Evolutionary conservation across 2,797 vertebrate species (phyloP), one percentile per base, ranked within the genome.

Genomic region (Pogoniulus pusillus): DNA sequence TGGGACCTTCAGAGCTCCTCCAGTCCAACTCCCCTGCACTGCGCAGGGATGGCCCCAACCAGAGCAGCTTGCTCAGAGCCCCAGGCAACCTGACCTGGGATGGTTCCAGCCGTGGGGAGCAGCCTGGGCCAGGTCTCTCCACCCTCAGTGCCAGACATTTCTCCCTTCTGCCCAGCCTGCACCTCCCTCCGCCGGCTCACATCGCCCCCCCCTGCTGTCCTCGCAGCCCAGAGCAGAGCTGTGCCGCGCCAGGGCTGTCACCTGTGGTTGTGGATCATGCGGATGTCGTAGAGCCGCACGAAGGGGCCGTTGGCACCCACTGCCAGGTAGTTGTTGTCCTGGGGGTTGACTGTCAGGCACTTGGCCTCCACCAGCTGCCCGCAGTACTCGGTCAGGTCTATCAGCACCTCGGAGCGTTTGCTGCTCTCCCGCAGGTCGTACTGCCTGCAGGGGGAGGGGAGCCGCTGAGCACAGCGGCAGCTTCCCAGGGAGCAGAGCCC

Each of bases 241-340:
- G 45, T 23, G 19, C 45, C 45, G 20, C 22, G 17, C 19, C 47
- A 22, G 49, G 51, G 51, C 49, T 26, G 2, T 70, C 87, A 99
- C 99, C 99, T 98, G 97, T 99, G 98, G 96, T 99, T 99, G 96
- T 99, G 98, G 97, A 99, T 99, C 99, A 99, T 99, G 88, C 99
- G 98, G 73, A 99, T 99, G 97, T 99, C 99, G 14, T 99, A 99
- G 62, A 99, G 98, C 29, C 99, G 98, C 66, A 99, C 99, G 4
- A 99, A 99, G 34, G 99, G 99, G 43, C 99, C 99, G 1, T 98
- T 99, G 70, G 99, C 98, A 53, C 99, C 99, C 23, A 99, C 99
- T 0, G 99, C 99, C 90, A 99, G 93, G 94, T 98, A 99, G 94
- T 99, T 99, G 97, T 99, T 99, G 95, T 99, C 98, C 22, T 98